Evolutionary conservation across 2,113 vertebrate species (phyloP).

Genomic region (Eptesicus fuscus): DNA sequence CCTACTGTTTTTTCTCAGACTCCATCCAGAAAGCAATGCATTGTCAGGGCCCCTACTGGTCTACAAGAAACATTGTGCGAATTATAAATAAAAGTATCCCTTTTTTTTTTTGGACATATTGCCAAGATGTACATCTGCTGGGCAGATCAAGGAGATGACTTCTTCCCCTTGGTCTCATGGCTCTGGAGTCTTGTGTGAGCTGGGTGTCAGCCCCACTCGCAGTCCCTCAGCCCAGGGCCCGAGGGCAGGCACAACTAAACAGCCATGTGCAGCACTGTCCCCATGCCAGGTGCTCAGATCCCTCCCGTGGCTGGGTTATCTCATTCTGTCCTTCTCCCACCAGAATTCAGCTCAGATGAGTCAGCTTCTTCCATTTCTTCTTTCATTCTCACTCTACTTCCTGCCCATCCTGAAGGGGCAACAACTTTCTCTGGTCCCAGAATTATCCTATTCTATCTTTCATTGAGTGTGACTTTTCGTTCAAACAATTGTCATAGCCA

Average conservation of each 20-base stretch:
- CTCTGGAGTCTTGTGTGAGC: background rate
- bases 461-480: background rate
- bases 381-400: background rate
- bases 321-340: background rate
- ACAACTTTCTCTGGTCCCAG: background rate
- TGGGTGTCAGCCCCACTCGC: background rate
- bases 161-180: background rate
- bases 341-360: background rate
- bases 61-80: background rate
- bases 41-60: background rate
- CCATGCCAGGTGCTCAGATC: background rate
- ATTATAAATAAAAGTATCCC: background rate
- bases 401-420: background rate
- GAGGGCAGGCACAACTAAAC: background rate
- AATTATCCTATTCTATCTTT: background rate
- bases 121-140: background rate
- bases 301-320: background rate
- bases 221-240: background rate
- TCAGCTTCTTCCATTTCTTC: background rate
- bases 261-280: rapidly evolving
- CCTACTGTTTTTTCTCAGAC: background rate
- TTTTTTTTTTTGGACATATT: background rate
- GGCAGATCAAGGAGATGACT: background rate
- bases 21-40: background rate
- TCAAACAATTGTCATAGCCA: background rate